Conservation (phyloP, 2,797 vertebrate genomes). For the Coccyzus lansbergi region DNA sequence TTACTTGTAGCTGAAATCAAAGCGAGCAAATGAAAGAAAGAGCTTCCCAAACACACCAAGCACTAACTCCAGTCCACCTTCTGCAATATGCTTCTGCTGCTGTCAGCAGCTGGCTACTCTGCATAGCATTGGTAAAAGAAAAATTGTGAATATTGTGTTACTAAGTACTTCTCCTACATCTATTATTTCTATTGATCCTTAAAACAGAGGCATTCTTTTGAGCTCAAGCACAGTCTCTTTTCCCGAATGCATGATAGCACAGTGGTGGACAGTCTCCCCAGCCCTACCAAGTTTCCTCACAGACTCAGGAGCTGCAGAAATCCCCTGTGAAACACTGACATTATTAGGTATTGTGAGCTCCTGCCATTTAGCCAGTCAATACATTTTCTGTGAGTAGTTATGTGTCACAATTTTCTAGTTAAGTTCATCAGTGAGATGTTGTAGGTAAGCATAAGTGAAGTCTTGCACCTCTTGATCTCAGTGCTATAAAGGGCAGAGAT, state of each 20-base stretch:
- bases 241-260: background rate
- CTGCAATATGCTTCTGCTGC: background rate
- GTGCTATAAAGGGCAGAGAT: background rate
- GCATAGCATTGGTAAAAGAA: background rate
- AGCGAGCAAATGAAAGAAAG: background rate
- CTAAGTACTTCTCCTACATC: background rate
- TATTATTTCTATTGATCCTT: background rate
- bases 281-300: background rate
- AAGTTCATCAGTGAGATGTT: background rate
- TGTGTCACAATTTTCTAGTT: background rate
- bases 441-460: background rate
- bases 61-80: background rate
- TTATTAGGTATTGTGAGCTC: background rate
- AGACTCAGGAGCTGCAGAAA: background rate
- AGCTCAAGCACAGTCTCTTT: background rate
- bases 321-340: background rate
- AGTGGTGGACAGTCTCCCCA: background rate
- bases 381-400: background rate
- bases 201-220: background rate
- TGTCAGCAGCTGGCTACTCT: background rate
- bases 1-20: conserved; percentile 1
- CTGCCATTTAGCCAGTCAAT: background rate
- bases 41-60: background rate
- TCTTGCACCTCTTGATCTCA: background rate
- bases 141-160: background rate